Evolutionary conservation across 2,888 invertebrate species (phyloP).

Genomic region (Microplitis manilae): DNA sequence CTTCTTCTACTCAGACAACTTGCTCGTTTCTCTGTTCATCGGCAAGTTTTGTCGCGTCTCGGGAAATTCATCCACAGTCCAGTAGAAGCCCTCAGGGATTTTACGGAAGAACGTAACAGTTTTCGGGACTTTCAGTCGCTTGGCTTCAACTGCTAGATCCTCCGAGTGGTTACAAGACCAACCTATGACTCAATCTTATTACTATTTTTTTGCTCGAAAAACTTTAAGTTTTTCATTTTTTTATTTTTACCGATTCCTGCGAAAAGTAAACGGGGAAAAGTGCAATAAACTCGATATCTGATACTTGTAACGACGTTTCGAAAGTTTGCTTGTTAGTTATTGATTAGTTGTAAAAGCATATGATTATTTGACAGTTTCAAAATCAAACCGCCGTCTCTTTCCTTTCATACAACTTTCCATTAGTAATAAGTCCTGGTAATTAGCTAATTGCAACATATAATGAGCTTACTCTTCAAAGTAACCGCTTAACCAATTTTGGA

Average conservation of each 20-base stretch:
- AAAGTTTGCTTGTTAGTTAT: background rate
- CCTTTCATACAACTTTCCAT: background rate
- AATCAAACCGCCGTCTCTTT: background rate
- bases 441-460: background rate
- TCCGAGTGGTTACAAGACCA: constrained; percentile 6
- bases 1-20: constrained; percentile 40
- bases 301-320: background rate
- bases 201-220: constrained; percentile 1
- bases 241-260: background rate
- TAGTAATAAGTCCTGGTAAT: background rate
- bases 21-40: constrained; percentile 41
- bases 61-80: constrained; percentile 46
- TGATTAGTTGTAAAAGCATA: background rate
- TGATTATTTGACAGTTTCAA: background rate
- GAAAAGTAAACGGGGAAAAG: background rate
- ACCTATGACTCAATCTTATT: constrained; percentile 7
- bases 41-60: constrained; percentile 46
- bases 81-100: constrained; percentile 24
- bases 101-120: background rate
- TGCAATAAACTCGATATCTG: background rate
- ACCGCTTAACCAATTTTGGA: background rate
- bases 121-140: constrained; percentile 15
- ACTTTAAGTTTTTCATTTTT: background rate
- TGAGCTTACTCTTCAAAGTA: background rate
- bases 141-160: constrained; percentile 14